Evolutionary conservation across 2,113 vertebrate species (phyloP), one percentile per base, ranked within the genome.

Genomic region (Cricetomys ansorgei): DNA sequence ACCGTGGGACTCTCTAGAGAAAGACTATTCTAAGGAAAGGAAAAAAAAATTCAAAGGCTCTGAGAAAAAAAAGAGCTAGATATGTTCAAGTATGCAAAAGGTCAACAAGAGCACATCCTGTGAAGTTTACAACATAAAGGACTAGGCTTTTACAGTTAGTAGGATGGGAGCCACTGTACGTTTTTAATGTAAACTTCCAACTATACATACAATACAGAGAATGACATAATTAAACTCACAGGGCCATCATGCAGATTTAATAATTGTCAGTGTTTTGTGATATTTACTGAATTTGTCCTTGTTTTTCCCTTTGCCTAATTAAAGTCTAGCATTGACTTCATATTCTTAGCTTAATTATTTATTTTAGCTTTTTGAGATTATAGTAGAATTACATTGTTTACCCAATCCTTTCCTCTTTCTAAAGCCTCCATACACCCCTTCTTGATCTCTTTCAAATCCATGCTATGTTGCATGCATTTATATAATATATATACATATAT

Each of bases 231-330:
- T 76, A 45, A 84, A 25, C 27, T 31, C 7, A 64, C 27, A 64
- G 40, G 40, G 29, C 7, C 19, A 50, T 88, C 53, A 65, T 2
- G 9, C 29, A 79, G 55, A 88, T 72, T 88, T 27, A 88, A 55
- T 80, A 91, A 76, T 83, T 92, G 75, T 70, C 45, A 89, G 91
- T 77, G 75, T 72, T 84, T 77, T 88, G 21, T 40, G 45, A 65
- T 55, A 70, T 91, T 92, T 91, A 9, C 19, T 77, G 69, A 70
- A 64, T 77, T 69, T 89, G 16, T 64, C 27, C 12, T 88, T 31
- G 53, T 45, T 45, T 81, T 73, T 59, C 29, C 53, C 21, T 15
- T 69, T 62, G 72, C 16, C 40, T 81, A 62, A 55, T 84, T 88
- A 91, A 91, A 88, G 23, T 19, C 93, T 62, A 93, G 29, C 50